Evolutionary conservation across 2,888 invertebrate genomes (phyloP).

Genomic region (Sesia bembeciformis): DNA sequence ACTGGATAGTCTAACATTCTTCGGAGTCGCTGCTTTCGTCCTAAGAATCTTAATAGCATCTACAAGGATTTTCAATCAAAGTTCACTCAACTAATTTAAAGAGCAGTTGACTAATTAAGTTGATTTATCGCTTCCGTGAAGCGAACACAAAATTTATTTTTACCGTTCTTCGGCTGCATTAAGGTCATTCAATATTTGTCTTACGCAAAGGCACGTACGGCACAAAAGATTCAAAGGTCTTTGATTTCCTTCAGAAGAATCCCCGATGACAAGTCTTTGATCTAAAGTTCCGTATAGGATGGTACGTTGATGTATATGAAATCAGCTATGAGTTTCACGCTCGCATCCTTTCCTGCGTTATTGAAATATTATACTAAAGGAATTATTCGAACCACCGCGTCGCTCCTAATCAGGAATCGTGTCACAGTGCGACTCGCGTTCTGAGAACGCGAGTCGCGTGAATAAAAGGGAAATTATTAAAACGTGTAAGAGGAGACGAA

Average conservation of each 20-base stretch:
- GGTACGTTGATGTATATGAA: conserved; percentile 23
- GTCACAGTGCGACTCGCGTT: conserved; percentile 34
- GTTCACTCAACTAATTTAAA: conserved; percentile 26
- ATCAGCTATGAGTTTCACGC: conserved; percentile 17
- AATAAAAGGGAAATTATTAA: conserved; percentile 56
- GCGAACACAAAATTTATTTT: conserved; percentile 37
- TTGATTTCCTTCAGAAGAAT: conserved; percentile 39
- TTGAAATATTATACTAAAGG: conserved; percentile 8
- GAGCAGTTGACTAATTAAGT: conserved; percentile 61
- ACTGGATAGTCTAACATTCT: not conserved
- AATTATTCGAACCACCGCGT: conserved; percentile 31
- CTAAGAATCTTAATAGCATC: conserved; percentile 34
- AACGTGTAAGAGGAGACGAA: conserved; percentile 40
- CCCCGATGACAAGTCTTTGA: conserved; percentile 34
- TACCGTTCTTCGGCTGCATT: conserved; percentile 18
- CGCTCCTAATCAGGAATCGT: conserved; percentile 51
- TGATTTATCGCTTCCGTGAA: conserved; percentile 62
- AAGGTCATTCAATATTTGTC: conserved; percentile 51
- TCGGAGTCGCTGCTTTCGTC: conserved; percentile 8
- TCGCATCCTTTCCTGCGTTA: conserved; percentile 14
- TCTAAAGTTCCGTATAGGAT: conserved; percentile 27
- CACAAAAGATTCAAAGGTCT: conserved; percentile 29
- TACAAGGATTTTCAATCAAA: conserved; percentile 48
- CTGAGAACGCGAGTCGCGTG: conserved; percentile 45
- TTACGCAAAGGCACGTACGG: conserved; percentile 20